Percentiles rank a stretch among this genome's conserved stretches.
Conservation (phyloP, 1,140 invertebrate species). For the Cyclina sinensis region DNA sequence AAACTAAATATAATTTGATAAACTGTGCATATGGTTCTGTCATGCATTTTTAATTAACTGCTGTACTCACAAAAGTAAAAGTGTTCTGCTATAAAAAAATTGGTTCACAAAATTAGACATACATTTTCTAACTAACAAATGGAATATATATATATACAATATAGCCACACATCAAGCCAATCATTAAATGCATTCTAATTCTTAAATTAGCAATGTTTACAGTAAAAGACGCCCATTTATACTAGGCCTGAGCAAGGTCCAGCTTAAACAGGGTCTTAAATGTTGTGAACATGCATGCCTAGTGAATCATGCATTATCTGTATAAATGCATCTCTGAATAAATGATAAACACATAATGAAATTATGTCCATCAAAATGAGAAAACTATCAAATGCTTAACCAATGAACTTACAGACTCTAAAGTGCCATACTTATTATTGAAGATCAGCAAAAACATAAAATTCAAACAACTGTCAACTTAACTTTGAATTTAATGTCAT, state of each 20-base stretch:
- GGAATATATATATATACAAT: background rate
- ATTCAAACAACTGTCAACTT: no score
- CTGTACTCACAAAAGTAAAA: constrained; percentile 67
- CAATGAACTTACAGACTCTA: no score
- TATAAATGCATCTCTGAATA: background rate
- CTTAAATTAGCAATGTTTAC: no score
- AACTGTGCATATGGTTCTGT: constrained; percentile 43
- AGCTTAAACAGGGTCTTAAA: background rate
- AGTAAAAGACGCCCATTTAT: no score
- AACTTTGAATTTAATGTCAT: no score
- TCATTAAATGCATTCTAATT: background rate
- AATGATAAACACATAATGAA: no score
- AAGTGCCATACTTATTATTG: no score
- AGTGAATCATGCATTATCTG: background rate
- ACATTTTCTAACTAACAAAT: background rate
- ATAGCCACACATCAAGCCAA: background rate
- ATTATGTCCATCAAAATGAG: no score
- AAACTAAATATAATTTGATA: constrained; percentile 41
- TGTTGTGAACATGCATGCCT: background rate
- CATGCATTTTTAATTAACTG: constrained; percentile 48
- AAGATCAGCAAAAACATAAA: no score
- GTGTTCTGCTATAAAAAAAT: constrained; percentile 52
- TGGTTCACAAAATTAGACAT: background rate
- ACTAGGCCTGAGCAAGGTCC: background rate
- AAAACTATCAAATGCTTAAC: no score